Base-by-base conservation (phyloP, 2,888 invertebrate genomes). In the Hydropsyche betteni region DNA sequence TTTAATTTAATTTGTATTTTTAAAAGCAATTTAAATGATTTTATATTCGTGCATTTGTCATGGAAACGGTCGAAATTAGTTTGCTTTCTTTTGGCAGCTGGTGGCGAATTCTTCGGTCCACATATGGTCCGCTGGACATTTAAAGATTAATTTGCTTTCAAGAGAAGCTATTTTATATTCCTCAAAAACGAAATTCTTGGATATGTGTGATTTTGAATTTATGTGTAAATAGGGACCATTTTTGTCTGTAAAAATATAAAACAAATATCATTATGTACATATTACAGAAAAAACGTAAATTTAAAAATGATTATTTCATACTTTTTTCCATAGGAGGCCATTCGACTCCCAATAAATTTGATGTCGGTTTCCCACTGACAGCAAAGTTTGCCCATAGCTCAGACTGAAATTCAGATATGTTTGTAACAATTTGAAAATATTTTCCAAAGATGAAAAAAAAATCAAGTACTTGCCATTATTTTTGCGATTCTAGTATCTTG, bases 361-460 rank as follows among this genome's bases (percentile, higher is more conserved):
- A 82, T 44, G 70, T 78, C 7, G 85, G 85, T n/a, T 76, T 78
- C 10, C 85, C 85, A 5, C 77, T 78, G n/a, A 80, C 82, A 36
- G 83, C 85, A 80, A 85, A 85, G n/a, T 84, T 84, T 4, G 85
- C 84, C 85, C 86, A 86, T 58, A 85, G 53, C 1, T 83, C 81
- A 2, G 75, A 75, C 78, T 76, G 16, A 16, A 74, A 64, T 6
- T 2, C 58, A 61, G 2, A 14, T 12, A 69, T 8, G 1, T 12
- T 12, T 69, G 24, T 12, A 8, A 16, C 2, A 69, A 34, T 34
- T 1, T 52, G 52, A 52, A 52, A 52, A 12, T 52, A 52, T 12
- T 52, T 12, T 10, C n/a, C n/a, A 2, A 12, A 44, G 16, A 0
- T 2, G 24, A 24, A 24, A 24, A 24, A n/a, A 24, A 24, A 24